These are phyloP conservation scores for Drosophila watanabei DNA, from an alignment of 1,140 invertebrate species.

Conservation along the genomic window DNA sequence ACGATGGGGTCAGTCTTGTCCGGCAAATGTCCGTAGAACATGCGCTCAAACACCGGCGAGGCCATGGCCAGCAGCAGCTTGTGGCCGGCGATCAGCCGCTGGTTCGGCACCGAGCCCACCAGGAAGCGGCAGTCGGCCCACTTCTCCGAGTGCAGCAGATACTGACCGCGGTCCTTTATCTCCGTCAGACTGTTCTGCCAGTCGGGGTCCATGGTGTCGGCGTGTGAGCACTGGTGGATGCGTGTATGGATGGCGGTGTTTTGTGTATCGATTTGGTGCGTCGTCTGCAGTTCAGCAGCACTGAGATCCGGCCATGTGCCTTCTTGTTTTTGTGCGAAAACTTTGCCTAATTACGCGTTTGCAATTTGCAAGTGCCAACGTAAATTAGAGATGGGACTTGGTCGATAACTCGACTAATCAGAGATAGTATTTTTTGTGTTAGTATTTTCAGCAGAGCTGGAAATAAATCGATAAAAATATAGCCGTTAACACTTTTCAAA, in stretches of 20 bases:
- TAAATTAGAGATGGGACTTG: background rate
- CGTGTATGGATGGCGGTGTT: background rate
- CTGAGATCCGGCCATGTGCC: background rate
- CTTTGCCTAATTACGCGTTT: constrained; percentile 5
- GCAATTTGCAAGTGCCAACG: constrained; percentile 5
- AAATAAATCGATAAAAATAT: no score
- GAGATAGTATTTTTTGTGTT: background rate
- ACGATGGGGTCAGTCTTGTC: constrained; percentile 90
- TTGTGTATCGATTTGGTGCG: background rate
- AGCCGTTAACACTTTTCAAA: no score
- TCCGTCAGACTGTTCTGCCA: constrained; percentile 91
- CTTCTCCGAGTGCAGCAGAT: constrained; percentile 90
- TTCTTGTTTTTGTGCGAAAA: constrained; percentile 24
- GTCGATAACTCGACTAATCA: background rate
- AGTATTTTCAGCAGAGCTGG: no score
- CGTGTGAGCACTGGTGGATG: background rate
- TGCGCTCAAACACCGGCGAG: constrained; percentile 93
- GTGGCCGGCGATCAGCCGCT: constrained; percentile 91
- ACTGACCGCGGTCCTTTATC: constrained; percentile 89
- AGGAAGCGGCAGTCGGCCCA: constrained; percentile 93
- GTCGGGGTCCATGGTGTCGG: constrained; percentile 86
- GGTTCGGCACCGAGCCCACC: constrained; percentile 92
- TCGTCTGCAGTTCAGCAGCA: background rate
- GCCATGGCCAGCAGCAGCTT: constrained; percentile 94
- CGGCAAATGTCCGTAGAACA: constrained; percentile 91